Percentiles rank a stretch among this genome's conserved stretches.
Conservation (phyloP, 2,888 invertebrate species). For the Tetrapedia diversipes region DNA sequence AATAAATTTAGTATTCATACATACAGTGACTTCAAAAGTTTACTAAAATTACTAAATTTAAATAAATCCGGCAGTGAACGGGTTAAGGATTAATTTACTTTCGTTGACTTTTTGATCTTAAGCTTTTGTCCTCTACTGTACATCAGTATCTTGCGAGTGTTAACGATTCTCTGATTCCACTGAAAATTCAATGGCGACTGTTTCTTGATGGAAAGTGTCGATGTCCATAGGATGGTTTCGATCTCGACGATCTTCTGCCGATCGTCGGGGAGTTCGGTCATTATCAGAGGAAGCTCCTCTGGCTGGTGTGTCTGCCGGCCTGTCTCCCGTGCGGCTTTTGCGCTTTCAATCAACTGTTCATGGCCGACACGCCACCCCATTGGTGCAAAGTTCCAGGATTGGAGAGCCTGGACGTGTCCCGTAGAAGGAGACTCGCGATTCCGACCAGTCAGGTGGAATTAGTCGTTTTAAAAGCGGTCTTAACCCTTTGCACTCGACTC, state of each 20-base stretch:
- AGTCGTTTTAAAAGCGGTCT: too few species aligned
- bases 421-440: conserved; percentile 86
- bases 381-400: conserved; percentile 92
- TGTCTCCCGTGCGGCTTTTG: conserved; percentile 96
- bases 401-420: conserved; percentile 76
- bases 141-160: not conserved
- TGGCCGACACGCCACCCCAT: conserved; percentile 93
- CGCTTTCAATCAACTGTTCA: conserved; percentile 96
- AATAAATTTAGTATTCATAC: too few species aligned
- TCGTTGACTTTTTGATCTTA: too few species aligned
- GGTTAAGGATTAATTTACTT: too few species aligned
- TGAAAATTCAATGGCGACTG: not conserved
- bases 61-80: too few species aligned
- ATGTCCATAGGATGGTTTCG: conserved; percentile 85
- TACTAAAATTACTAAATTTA: too few species aligned
- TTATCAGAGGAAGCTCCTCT: conserved; percentile 93
- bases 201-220: too few species aligned
- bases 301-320: conserved; percentile 94
- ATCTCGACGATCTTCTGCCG: conserved; percentile 93
- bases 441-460: conserved; percentile 82
- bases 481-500: too few species aligned
- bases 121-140: too few species aligned
- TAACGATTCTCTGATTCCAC: not conserved
- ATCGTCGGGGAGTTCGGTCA: conserved; percentile 95
- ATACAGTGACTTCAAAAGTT: too few species aligned